A percentile compares a stretch with the other conserved stretches of the same genome.
phyloP scores from a whole-genome alignment of 1,140 invertebrate species.

The Pentalonia nigronervosa region DNA sequence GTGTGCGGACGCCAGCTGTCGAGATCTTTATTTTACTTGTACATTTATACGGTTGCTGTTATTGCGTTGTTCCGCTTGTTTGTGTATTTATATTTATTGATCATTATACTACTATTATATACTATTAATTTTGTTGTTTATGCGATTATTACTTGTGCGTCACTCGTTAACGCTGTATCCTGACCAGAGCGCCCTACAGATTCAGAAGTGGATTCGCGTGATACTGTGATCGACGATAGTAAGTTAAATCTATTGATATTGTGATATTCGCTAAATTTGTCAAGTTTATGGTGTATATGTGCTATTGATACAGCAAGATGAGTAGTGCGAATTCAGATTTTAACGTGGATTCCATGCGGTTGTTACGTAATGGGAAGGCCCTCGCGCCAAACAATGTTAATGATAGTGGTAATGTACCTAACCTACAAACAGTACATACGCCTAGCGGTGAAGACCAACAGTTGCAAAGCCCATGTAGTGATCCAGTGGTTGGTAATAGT shows the following conservation, averaged over 20 bases:
- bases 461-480: not conserved
- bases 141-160: too few species aligned
- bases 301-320: not conserved
- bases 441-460: not conserved
- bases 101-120: too few species aligned
- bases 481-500: not conserved
- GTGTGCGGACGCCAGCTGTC: too few species aligned
- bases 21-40: too few species aligned
- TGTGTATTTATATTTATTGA: too few species aligned
- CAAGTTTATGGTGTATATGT: not conserved
- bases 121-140: too few species aligned
- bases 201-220: constrained; percentile 21
- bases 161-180: too few species aligned
- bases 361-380: not conserved
- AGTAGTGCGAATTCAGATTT: not conserved
- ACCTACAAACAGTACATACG: not conserved
- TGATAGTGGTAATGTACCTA: not conserved
- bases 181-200: not conserved
- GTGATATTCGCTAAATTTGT: not conserved
- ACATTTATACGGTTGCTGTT: too few species aligned
- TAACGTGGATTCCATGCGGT: constrained; percentile 1
- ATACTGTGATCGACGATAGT: not conserved
- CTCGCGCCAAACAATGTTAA: not conserved
- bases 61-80: too few species aligned
- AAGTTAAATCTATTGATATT: not conserved